These are phyloP conservation scores for Progne subis DNA, from an alignment of 2,113 vertebrate species.

Conservation along the genomic window DNA sequence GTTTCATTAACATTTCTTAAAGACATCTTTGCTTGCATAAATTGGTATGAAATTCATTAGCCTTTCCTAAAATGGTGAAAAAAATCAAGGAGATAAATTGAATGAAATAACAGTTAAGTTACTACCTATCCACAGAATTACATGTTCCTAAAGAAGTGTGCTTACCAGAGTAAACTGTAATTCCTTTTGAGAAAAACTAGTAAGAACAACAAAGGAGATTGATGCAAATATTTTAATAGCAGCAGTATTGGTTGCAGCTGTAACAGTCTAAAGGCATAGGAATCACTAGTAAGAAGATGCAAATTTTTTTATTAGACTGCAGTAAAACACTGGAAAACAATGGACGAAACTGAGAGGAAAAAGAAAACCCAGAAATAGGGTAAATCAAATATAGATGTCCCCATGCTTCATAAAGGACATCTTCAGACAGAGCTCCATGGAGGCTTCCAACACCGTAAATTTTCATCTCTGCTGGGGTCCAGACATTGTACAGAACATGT, in stretches of 20 bases:
- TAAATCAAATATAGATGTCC: neutral
- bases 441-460: neutral
- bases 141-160: neutral
- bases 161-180: neutral
- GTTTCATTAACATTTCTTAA: neutral
- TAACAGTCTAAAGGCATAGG: neutral
- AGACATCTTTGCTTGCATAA: neutral
- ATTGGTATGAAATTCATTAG: neutral
- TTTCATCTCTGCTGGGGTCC: neutral
- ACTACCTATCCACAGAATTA: neutral
- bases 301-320: neutral
- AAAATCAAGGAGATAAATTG: neutral
- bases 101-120: neutral
- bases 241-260: neutral
- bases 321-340: neutral
- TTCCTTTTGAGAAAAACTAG: neutral
- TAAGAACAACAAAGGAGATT: neutral
- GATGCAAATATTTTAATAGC: neutral
- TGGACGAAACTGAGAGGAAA: neutral
- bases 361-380: neutral
- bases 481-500: neutral
- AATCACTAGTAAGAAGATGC: neutral
- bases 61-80: neutral
- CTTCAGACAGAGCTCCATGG: neutral
- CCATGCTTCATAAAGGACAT: neutral